phyloP scores from a whole-genome alignment of 2,797 vertebrate genomes.

The Sorex maritimensis region DNA sequence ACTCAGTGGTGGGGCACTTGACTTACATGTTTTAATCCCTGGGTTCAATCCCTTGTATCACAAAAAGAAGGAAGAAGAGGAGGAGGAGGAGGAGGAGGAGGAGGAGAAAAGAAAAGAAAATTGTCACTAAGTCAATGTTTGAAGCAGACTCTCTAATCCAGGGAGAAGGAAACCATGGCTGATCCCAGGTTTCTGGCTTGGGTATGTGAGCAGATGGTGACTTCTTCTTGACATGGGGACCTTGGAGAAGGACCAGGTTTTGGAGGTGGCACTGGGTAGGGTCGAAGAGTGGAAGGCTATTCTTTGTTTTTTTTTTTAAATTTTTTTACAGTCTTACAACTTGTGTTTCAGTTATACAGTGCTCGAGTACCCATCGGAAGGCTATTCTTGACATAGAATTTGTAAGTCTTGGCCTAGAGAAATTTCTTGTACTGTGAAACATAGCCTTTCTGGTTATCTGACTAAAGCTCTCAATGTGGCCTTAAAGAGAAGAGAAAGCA shows the following conservation, averaged over 20 bases:
- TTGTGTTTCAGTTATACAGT: too few species aligned
- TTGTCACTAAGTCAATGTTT: neutral
- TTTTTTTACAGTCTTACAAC: too few species aligned
- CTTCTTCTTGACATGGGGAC: neutral
- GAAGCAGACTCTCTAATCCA: neutral
- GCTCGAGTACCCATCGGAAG: too few species aligned
- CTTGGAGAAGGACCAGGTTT: constrained; percentile 1
- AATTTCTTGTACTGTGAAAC: constrained; percentile 2
- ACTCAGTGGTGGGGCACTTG: too few species aligned
- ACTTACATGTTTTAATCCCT: too few species aligned
- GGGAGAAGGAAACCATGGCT: constrained; percentile 26
- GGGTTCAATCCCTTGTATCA: too few species aligned
- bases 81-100: too few species aligned
- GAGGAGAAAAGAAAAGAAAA: neutral
- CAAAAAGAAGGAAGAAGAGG: too few species aligned
- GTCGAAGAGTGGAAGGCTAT: neutral
- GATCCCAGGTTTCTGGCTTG: neutral
- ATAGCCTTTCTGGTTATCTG: neutral
- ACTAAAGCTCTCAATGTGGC: neutral
- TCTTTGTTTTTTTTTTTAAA: neutral
- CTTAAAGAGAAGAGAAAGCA: constrained; percentile 7
- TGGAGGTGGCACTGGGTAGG: neutral
- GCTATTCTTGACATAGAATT: neutral
- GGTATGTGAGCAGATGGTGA: neutral
- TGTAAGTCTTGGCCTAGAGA: neutral